Conservation (phyloP, 2,797 vertebrate genomes). For the Eulemur rubriventer region DNA sequence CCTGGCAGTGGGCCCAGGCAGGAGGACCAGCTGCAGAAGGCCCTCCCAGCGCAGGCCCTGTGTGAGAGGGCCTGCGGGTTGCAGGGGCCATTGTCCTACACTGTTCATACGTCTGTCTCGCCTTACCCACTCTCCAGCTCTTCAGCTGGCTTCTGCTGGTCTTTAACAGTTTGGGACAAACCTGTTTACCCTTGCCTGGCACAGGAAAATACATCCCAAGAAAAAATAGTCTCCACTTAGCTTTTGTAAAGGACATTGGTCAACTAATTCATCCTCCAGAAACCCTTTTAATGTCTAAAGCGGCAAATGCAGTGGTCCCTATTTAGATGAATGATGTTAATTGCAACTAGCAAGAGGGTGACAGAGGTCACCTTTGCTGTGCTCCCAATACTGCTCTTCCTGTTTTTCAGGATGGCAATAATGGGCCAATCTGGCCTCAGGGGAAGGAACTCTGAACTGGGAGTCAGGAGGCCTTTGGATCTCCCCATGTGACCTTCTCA, state of each 20-base stretch:
- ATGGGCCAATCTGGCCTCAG: not conserved
- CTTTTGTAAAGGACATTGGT: constrained; percentile 3
- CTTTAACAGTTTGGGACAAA: not conserved
- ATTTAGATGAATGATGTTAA: not conserved
- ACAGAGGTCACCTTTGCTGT: not conserved
- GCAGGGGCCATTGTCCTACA: not conserved
- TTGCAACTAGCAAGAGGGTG: not conserved
- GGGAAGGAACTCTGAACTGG: not conserved
- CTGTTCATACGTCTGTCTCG: not conserved
- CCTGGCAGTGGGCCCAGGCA: not conserved
- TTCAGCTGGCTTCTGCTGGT: not conserved
- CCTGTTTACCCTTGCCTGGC: not conserved
- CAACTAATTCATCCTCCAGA: not conserved
- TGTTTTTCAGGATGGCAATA: constrained; percentile 22
- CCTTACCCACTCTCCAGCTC: not conserved
- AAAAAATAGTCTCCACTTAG: not conserved
- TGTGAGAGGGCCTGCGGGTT: not conserved
- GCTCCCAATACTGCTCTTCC: not conserved
- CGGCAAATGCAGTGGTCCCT: not conserved
- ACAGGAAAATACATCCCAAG: not conserved
- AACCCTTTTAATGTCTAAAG: not conserved
- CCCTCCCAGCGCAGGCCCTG: not conserved
- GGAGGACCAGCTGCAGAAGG: not conserved
- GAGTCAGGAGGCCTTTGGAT: not conserved
- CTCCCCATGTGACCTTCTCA: not conserved